These are phyloP conservation scores for Luscinia luscinia DNA, from an alignment of 2,797 vertebrate genomes.

Conservation along the genomic window DNA sequence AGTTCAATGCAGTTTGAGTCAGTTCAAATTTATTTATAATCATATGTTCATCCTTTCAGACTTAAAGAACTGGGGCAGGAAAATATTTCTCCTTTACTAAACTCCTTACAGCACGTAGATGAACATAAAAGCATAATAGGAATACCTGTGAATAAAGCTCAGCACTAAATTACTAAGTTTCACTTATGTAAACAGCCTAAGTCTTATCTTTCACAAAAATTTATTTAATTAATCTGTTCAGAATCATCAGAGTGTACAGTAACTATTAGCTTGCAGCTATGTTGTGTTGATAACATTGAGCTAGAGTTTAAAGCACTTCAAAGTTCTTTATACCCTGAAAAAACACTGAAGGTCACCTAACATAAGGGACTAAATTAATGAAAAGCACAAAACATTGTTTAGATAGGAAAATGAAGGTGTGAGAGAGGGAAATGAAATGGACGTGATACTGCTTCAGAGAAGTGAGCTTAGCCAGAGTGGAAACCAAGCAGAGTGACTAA, in stretches of 20 bases:
- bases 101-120: not conserved
- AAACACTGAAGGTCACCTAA: not conserved
- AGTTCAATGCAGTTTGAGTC: not conserved
- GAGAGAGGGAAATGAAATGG: not conserved
- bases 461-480: not conserved
- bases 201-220: not conserved
- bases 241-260: not conserved
- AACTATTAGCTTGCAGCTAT: not conserved
- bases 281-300: not conserved
- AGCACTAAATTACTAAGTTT: not conserved
- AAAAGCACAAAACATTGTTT: not conserved
- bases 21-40: not conserved
- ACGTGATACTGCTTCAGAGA: not conserved
- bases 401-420: not conserved
- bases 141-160: not conserved
- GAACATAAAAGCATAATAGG: not conserved
- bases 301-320: not conserved
- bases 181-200: not conserved
- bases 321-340: not conserved
- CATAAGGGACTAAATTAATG: not conserved
- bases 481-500: not conserved
- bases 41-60: not conserved
- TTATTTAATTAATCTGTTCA: not conserved
- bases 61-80: not conserved
- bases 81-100: not conserved